Conservation (phyloP, 2,113 vertebrate genomes). For the Cynopterus brachyotis region DNA sequence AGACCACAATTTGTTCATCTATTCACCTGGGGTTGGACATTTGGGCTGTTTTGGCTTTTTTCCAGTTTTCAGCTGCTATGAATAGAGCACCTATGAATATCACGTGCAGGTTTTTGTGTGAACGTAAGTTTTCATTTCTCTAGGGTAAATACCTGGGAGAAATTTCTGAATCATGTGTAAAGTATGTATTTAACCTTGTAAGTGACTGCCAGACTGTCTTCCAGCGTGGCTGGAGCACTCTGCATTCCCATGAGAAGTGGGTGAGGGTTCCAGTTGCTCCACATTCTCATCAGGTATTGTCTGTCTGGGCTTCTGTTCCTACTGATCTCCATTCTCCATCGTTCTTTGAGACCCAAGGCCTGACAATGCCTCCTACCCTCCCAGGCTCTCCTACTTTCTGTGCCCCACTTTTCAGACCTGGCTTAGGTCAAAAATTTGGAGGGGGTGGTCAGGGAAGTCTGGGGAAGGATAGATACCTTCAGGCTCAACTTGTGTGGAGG, state of each 20-base stretch:
- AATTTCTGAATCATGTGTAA: neutral
- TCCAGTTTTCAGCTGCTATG: neutral
- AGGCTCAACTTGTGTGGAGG: neutral
- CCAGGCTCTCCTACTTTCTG: neutral
- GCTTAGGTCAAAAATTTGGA: neutral
- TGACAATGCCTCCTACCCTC: neutral
- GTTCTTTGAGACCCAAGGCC: rapidly evolving
- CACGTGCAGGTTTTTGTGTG: neutral
- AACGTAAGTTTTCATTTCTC: neutral
- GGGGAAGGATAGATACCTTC: neutral
- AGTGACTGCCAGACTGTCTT: neutral
- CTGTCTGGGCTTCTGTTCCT: neutral
- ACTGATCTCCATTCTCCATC: rapidly evolving
- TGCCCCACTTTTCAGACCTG: neutral
- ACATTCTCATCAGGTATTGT: neutral
- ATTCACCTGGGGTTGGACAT: neutral
- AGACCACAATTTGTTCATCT: too few relatives aligned
- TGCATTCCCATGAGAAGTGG: neutral
- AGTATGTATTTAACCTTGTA: neutral
- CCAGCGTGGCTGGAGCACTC: neutral
- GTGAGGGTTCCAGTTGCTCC: neutral
- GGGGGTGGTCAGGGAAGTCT: rapidly evolving
- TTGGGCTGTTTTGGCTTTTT: neutral
- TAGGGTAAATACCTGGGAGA: neutral
- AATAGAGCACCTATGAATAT: neutral